Evolutionary conservation across 2,888 invertebrate species (phyloP), one percentile per base, ranked within the genome.

Genomic region (Venusia cambrica): DNA sequence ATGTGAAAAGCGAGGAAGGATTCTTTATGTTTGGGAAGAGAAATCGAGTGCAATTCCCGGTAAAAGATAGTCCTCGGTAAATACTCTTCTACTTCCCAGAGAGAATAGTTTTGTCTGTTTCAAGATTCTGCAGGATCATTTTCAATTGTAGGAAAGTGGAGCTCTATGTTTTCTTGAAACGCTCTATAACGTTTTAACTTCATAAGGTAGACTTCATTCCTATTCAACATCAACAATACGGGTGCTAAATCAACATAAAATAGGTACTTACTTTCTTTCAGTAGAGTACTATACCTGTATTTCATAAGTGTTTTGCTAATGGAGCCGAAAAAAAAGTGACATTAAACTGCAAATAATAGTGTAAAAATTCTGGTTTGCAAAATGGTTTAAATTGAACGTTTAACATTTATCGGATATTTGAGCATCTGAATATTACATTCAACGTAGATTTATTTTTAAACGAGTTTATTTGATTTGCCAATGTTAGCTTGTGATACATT

Each of bases 11-110:
- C 44, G 27, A 36, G 20, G 38, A 45, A 40, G 36, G 46, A 45
- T 36, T 51, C 45, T 49, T 45, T 42, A 42, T 41, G 31, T 38
- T 35, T 17, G 37, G 32, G 26, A 26, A 32, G 43, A 45, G 36
- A 19, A 45, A 48, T 50, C 38, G 45, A 45, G 48, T 24, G 35
- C 40, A 36, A 34, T 40, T 24, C 31, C 9, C 25, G 20, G 31
- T 27, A 20, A 35, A 21, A 17, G 30, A 35, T 36, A 27, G 35
- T 30, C 15, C 26, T 14, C 27, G 19, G 25, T 25, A 6, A 22
- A 26, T 20, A 25, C 20, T 22, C 31, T 21, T 40, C 18, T 12
- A 15, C 18, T 37, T 31, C n/a, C 19, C 4, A 15, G 22, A 31
- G 13, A 11, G 35, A 32, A 28, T 32, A 24, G 32, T 32, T 28